A percentile compares a stretch with the other conserved stretches of the same genome.
phyloP scores from a whole-genome alignment of 2,888 invertebrate species.

The Microchrysa polita region DNA sequence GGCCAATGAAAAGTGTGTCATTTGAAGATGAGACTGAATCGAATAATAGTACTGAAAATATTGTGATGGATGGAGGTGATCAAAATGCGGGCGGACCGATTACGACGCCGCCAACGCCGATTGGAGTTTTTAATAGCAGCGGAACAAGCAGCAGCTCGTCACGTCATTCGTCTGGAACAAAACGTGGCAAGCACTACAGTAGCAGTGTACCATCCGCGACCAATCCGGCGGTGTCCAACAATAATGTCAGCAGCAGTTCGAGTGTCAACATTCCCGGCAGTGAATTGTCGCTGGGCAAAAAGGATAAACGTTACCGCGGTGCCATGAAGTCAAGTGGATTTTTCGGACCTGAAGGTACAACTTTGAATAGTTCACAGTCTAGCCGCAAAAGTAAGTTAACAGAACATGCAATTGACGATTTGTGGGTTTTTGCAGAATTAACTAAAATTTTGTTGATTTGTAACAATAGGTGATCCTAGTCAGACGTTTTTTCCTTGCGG shows the following conservation, averaged over 20 bases:
- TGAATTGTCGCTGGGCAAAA: constrained; percentile 47
- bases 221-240: not conserved
- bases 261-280: not conserved
- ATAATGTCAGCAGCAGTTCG: not conserved
- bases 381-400: constrained; percentile 35
- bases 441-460: no score
- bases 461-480: no score
- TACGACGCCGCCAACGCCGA: not conserved
- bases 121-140: not conserved
- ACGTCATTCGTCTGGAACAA: constrained; percentile 30
- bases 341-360: constrained; percentile 53
- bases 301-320: constrained; percentile 51
- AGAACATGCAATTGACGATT: not conserved
- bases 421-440: not conserved
- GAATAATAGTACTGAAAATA: constrained; percentile 27
- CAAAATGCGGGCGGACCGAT: not conserved
- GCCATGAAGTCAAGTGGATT: constrained; percentile 50
- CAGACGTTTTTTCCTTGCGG: no score
- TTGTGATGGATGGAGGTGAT: constrained; percentile 34
- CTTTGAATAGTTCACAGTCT: constrained; percentile 9
- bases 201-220: not conserved
- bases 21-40: constrained; percentile 50
- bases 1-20: constrained; percentile 51
- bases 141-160: not conserved
- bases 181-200: constrained; percentile 44